Conservation (phyloP, 2,113 vertebrate species). For the Phalacrocorax brasilianus region DNA sequence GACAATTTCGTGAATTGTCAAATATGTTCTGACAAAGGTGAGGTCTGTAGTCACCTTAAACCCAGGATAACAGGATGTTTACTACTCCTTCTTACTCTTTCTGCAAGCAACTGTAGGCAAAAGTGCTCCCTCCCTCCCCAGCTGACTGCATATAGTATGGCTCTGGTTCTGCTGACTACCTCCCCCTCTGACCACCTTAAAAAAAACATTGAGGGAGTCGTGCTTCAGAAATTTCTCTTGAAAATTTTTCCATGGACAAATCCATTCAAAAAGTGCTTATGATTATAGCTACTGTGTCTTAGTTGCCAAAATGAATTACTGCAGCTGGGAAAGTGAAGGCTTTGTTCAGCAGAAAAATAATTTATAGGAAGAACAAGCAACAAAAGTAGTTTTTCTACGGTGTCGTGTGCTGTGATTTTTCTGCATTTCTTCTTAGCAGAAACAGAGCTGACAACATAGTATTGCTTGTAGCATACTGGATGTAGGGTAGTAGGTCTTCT, state of each 20-base stretch:
- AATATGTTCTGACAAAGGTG: neutral
- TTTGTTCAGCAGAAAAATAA: neutral
- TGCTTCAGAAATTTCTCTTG: neutral
- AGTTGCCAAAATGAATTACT: neutral
- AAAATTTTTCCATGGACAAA: neutral
- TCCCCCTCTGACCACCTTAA: neutral
- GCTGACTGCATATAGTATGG: neutral
- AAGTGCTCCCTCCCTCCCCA: neutral
- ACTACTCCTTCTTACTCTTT: neutral
- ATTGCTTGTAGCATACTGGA: neutral
- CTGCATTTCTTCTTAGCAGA: neutral
- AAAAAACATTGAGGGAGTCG: neutral
- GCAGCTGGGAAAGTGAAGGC: neutral
- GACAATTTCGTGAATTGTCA: neutral
- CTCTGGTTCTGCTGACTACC: neutral
- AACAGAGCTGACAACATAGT: neutral
- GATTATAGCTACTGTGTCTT: neutral
- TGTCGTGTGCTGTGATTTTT: neutral
- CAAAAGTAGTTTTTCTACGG: neutral
- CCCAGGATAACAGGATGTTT: neutral
- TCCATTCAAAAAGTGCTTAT: neutral
- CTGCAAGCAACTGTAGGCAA: neutral
- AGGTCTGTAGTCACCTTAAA: neutral
- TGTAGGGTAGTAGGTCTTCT: neutral
- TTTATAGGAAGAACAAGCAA: neutral